Evolutionary conservation across 2,113 vertebrate genomes (phyloP), one percentile per base, ranked within the genome.

Genomic region (Telmatochromis sp.): DNA sequence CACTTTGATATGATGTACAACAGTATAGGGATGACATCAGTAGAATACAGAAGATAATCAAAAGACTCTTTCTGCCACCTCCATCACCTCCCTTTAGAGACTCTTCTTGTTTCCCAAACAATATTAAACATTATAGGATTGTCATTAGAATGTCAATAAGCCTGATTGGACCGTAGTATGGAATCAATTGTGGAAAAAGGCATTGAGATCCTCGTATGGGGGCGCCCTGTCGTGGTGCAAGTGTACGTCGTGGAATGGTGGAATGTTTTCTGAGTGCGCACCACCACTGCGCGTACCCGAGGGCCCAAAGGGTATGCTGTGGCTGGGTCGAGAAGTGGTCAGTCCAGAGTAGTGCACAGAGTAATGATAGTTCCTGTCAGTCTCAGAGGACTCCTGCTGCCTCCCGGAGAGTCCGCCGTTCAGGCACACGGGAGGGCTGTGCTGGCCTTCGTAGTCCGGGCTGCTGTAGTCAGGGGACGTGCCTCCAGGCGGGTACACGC

Each of bases 311-410:
- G 97, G 95, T 89, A 99, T 80, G 90, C 97, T 96, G 86, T 98
- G 98, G 3, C 95, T 28, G 28, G 98, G 95, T 35, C 98, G 96
- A 86, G 98, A 96, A 26, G 96, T 95, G 86, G 96, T 96, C 92
- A 98, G 97, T 94, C 97, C 96, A 88, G 98, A 97, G 95, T 98
- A 99, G 96, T 99, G 98, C 98, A 99, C 98, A 97, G 98, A 98
- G 95, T 99, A 99, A 89, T 99, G 98, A 93, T 98, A 99, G 96
- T 97, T 98, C 95, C 98, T 98, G 91, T 99, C 98, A 68, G 97
- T 95, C 94, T 99, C 98, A 1, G 98, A 96, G 7, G 95, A 50
- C 83, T 96, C 96, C 96, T 99, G 98, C 93, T 98, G 97, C 95
- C 98, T 97, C 93, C 98, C 97, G 23, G 98, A 96, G 94, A 98